These are phyloP conservation scores for Aethina tumida DNA, from an alignment of 1,140 invertebrate species.

Conservation along the genomic window DNA sequence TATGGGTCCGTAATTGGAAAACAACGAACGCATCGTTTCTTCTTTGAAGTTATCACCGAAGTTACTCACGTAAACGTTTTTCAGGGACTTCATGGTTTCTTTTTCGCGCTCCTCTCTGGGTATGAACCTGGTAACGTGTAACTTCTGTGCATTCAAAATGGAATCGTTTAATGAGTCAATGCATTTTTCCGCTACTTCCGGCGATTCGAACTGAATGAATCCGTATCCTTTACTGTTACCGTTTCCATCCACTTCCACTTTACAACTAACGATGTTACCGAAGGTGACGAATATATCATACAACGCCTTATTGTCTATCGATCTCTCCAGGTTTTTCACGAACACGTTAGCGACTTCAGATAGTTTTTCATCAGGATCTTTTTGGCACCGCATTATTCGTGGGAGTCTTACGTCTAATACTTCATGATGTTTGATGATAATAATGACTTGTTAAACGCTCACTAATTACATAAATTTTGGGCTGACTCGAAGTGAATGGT, in stretches of 20 bases:
- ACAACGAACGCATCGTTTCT: slow-evolving; percentile 86
- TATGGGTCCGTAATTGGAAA: slow-evolving; percentile 90
- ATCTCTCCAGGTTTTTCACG: slow-evolving; percentile 98
- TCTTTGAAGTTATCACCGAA: slow-evolving; percentile 93
- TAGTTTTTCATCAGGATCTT: too few species aligned
- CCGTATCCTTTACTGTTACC: slow-evolving; percentile 96
- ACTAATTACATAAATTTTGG: too few species aligned
- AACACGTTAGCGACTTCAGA: slow-evolving; percentile 99
- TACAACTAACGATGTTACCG: slow-evolving; percentile 98
- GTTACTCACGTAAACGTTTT: slow-evolving; percentile 99
- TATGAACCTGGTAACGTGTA: slow-evolving; percentile 97
- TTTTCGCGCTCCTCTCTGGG: slow-evolving; percentile 96
- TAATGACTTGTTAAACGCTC: too few species aligned
- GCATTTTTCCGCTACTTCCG: slow-evolving; percentile 95
- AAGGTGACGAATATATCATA: slow-evolving; percentile 99
- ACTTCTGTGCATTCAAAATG: slow-evolving; percentile 60
- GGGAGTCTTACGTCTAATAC: too few species aligned
- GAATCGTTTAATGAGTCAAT: slow-evolving; percentile 86
- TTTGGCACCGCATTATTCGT: too few species aligned
- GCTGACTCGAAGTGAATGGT: too few species aligned
- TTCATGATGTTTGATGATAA: too few species aligned
- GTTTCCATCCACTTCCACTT: slow-evolving; percentile 95
- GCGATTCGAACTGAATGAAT: slow-evolving; percentile 99
- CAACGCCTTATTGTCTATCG: slow-evolving; percentile 99
- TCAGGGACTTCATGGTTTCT: slow-evolving; percentile 95